Conservation (phyloP, 2,113 vertebrate species). For the Peucedramus taeniatus region DNA sequence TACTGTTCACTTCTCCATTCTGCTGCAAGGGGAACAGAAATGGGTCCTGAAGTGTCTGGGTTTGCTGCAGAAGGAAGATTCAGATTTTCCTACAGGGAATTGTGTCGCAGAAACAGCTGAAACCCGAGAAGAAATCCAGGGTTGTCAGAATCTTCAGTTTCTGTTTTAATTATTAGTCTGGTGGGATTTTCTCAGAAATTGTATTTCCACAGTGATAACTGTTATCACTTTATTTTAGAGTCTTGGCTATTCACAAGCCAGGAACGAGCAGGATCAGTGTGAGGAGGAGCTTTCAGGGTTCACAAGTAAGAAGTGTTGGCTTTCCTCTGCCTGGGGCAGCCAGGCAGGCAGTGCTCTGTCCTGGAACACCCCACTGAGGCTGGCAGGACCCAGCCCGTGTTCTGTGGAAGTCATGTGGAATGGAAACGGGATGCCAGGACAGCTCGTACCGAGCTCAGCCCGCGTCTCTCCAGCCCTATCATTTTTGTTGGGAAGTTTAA, state of each 20-base stretch:
- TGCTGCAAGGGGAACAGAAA: background rate
- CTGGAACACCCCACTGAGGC: background rate
- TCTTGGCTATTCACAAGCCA: background rate
- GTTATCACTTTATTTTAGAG: background rate
- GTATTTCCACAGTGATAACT: background rate
- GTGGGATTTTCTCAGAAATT: conserved; percentile 10
- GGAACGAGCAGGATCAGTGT: fast-evolving
- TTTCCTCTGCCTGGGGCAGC: background rate
- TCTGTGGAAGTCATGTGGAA: fast-evolving
- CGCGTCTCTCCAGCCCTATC: background rate
- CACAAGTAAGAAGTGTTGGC: fast-evolving
- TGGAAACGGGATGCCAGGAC: background rate
- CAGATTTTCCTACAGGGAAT: background rate
- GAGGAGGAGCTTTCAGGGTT: background rate
- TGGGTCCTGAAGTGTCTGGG: background rate
- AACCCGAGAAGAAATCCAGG: background rate
- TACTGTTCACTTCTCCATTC: background rate
- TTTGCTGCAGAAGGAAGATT: background rate
- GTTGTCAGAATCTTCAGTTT: background rate
- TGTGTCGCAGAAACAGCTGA: background rate
- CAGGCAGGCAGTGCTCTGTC: fast-evolving
- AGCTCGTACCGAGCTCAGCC: background rate
- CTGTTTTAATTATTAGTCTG: conserved; percentile 20
- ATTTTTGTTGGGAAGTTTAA: conserved; percentile 15
- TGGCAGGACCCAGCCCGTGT: fast-evolving